Conservation (phyloP, 2,797 vertebrate genomes). For the Chiroxiphia lanceolata region DNA sequence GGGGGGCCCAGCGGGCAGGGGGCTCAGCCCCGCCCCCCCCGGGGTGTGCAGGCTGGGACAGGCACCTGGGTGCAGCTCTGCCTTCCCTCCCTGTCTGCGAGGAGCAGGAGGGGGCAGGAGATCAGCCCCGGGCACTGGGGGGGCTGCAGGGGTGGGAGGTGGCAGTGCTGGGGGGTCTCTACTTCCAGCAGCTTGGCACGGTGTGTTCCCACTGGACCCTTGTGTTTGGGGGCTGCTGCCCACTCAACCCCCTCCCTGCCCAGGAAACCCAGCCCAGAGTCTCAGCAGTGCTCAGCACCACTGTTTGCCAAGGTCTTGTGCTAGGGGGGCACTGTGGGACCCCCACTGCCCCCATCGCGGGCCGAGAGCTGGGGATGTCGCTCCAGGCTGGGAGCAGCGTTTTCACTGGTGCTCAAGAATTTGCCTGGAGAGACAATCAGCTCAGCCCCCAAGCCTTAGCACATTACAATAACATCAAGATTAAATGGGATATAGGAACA, state of each 20-base stretch:
- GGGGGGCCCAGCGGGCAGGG: not conserved
- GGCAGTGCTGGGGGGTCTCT: not conserved
- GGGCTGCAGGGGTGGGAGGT: not conserved
- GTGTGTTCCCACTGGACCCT: fast-evolving
- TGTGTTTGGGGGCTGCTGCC: not conserved
- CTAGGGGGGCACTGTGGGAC: fast-evolving
- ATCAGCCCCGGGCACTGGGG: not conserved
- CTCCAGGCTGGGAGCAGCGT: not conserved
- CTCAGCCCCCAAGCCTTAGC: slow-evolving; percentile 36
- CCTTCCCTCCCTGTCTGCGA: not conserved
- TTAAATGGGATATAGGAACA: slow-evolving; percentile 66
- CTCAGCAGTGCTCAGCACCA: fast-evolving
- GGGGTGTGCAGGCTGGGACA: not conserved
- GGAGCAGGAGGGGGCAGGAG: not conserved
- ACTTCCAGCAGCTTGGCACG: fast-evolving
- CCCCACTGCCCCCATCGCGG: fast-evolving
- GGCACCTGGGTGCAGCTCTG: not conserved
- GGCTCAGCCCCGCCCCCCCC: not conserved
- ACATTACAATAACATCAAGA: slow-evolving; percentile 66
- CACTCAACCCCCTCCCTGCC: not conserved
- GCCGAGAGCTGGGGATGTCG: not conserved
- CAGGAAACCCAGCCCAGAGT: not conserved
- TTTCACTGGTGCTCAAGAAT: slow-evolving; percentile 15
- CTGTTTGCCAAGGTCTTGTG: fast-evolving
- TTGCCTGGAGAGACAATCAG: slow-evolving; percentile 36